Evolutionary conservation across 2,113 vertebrate species (phyloP).

Genomic region (Dasypus novemcinctus): DNA sequence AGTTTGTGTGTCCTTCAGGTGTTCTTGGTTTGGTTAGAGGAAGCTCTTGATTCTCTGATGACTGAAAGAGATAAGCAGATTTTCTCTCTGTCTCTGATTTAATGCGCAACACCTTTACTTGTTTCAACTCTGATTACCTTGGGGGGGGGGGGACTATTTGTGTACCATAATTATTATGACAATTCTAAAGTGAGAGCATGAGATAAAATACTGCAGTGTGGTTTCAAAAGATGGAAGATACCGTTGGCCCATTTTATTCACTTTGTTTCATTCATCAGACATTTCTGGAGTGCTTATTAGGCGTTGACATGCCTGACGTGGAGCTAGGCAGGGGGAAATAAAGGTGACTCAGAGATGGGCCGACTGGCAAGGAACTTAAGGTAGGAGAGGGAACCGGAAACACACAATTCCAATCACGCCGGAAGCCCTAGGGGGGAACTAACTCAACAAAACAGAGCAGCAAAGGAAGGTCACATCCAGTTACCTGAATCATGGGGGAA

Average conservation of each 20-base stretch:
- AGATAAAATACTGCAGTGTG: background rate
- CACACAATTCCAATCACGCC: background rate
- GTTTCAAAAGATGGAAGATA: background rate
- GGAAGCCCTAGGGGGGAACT: background rate
- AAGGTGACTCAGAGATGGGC: background rate
- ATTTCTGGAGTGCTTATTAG: background rate
- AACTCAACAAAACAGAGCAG: background rate
- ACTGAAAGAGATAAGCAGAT: background rate
- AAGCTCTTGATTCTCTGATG: background rate
- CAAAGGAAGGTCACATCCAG: background rate
- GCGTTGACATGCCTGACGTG: background rate
- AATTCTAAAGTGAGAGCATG: background rate
- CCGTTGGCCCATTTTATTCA: background rate
- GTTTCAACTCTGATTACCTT: background rate
- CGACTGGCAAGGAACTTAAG: background rate
- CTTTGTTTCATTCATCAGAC: background rate
- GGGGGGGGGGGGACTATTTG: background rate
- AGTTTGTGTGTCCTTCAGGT: background rate
- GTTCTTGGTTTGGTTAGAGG: background rate
- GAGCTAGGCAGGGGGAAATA: background rate
- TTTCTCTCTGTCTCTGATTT: background rate
- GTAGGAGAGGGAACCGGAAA: background rate
- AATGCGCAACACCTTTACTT: background rate
- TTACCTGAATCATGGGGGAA: background rate
- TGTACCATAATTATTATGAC: background rate